These are phyloP conservation scores for Drosophila trichaetosa DNA, from an alignment of 2,888 invertebrate species.

Conservation along the genomic window DNA sequence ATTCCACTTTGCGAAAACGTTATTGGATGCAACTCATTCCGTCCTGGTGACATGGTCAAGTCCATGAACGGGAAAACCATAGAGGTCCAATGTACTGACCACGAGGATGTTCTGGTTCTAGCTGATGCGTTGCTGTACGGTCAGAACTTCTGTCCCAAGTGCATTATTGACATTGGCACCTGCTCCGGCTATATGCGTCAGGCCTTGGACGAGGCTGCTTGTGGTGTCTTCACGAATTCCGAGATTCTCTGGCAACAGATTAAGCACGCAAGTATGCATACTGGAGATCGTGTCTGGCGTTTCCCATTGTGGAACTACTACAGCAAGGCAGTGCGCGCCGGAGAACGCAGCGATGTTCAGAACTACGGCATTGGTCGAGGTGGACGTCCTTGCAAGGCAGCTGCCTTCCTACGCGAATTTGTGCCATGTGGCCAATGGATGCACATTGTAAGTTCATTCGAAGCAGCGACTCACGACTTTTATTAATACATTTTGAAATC, in stretches of 20 bases:
- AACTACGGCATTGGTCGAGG: constrained; percentile 86
- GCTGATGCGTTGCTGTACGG: constrained; percentile 93
- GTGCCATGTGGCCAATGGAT: constrained; percentile 90
- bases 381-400: constrained; percentile 90
- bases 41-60: constrained; percentile 91
- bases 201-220: constrained; percentile 88
- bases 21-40: constrained; percentile 90
- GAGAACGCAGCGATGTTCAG: constrained; percentile 85
- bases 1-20: constrained; percentile 93
- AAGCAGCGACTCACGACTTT: accelerated
- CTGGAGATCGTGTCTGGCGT: constrained; percentile 93
- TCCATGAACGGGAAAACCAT: constrained; percentile 92
- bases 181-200: constrained; percentile 89
- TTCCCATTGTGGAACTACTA: constrained; percentile 93
- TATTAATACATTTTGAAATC: not conserved
- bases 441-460: constrained; percentile 87
- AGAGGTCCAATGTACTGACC: constrained; percentile 88
- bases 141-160: constrained; percentile 87
- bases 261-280: constrained; percentile 89
- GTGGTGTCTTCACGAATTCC: constrained; percentile 92
- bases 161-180: constrained; percentile 92
- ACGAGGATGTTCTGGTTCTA: constrained; percentile 91
- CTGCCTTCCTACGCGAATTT: constrained; percentile 91
- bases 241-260: constrained; percentile 88
- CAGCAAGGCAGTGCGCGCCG: constrained; percentile 86